Conservation (phyloP, 2,113 vertebrate genomes). For the Melanerpes formicivorus region DNA sequence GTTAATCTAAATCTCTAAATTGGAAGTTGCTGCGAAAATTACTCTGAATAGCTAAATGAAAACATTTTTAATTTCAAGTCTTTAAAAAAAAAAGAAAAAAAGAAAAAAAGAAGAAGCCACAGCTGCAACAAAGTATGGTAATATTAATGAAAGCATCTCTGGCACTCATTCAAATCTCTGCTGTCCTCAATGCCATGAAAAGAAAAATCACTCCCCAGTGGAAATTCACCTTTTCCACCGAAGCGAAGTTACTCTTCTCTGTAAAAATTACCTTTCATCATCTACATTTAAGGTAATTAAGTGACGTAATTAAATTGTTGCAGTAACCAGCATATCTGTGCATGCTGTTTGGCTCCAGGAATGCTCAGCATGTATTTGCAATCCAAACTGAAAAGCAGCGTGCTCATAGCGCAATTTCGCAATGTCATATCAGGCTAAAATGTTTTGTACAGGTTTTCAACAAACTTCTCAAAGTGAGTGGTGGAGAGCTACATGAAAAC, state of each 20-base stretch:
- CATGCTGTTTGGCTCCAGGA: constrained; percentile 10
- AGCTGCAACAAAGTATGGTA: constrained; percentile 41
- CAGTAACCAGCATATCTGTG: constrained; percentile 34
- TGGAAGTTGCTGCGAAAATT: constrained; percentile 40
- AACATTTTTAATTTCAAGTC: constrained; percentile 56
- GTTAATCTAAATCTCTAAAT: constrained; percentile 37
- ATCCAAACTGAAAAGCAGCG: not conserved
- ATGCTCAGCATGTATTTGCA: not conserved
- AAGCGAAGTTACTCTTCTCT: constrained; percentile 19
- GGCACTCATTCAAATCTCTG: constrained; percentile 42
- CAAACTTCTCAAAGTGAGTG: not conserved
- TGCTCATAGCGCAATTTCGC: not conserved
- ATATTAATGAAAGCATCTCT: constrained; percentile 61
- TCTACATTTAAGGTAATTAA: constrained; percentile 57
- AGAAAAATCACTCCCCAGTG: constrained; percentile 27
- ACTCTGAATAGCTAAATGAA: constrained; percentile 38
- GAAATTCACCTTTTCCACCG: constrained; percentile 43
- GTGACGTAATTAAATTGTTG: constrained; percentile 41
- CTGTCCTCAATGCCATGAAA: not conserved
- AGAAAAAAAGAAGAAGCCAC: not conserved
- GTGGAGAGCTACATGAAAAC: not conserved
- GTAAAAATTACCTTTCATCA: constrained; percentile 23
- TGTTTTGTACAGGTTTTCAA: not conserved
- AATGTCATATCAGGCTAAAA: not conserved
- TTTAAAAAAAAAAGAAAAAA: not conserved